Percentiles rank a stretch among this genome's conserved stretches.
Conservation (phyloP, 2,113 vertebrate species). For the Saguinus imperator region DNA sequence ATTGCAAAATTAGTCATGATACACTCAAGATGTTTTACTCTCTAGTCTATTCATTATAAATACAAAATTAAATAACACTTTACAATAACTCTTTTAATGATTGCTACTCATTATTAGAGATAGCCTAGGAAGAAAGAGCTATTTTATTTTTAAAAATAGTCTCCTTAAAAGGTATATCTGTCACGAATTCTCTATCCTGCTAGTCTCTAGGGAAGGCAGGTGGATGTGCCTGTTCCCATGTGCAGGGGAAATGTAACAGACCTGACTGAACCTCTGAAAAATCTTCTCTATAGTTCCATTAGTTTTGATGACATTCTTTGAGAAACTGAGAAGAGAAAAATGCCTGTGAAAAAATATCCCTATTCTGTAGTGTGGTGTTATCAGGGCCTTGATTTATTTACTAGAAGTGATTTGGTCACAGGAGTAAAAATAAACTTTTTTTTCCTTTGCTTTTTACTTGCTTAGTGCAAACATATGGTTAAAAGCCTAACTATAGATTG, state of each 20-base stretch:
- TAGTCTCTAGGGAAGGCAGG: conserved; percentile 76
- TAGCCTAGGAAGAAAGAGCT: conserved; percentile 52
- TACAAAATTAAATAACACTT: conserved; percentile 63
- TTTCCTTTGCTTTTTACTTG: conserved; percentile 39
- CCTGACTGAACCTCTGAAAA: conserved; percentile 79
- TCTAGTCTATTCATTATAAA: conserved; percentile 52
- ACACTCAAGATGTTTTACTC: conserved; percentile 62
- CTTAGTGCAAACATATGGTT: neutral
- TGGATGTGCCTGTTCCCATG: conserved; percentile 69
- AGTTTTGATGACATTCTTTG: conserved; percentile 79
- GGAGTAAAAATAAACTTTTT: conserved; percentile 35
- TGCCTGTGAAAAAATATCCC: conserved; percentile 30
- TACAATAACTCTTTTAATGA: conserved; percentile 66
- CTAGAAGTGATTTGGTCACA: conserved; percentile 12
- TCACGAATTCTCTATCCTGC: conserved; percentile 72
- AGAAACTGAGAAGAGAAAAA: conserved; percentile 66
- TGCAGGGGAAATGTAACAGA: conserved; percentile 74
- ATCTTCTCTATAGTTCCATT: conserved; percentile 81
- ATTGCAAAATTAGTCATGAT: conserved; percentile 60
- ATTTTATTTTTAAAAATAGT: conserved; percentile 77
- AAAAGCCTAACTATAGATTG: neutral
- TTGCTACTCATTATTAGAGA: conserved; percentile 55
- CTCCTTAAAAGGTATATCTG: conserved; percentile 75
- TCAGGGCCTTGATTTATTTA: conserved; percentile 68
- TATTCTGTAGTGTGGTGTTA: conserved; percentile 56